These are phyloP conservation scores for Drosophila setosimentum DNA, from an alignment of 2,888 invertebrate genomes.

Conservation along the genomic window DNA sequence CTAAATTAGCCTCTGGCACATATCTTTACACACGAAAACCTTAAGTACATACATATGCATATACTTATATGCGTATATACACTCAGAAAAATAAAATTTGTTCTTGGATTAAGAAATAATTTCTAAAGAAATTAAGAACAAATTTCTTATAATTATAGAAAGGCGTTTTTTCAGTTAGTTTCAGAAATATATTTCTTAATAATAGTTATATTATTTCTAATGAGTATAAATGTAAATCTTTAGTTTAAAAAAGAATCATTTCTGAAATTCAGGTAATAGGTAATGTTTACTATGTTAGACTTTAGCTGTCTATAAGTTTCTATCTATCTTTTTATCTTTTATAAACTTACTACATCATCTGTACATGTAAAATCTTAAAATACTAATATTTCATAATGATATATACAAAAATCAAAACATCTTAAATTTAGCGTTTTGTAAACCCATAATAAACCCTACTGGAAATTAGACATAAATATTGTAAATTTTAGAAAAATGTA, in stretches of 20 bases:
- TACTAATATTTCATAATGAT: background rate
- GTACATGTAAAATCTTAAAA: background rate
- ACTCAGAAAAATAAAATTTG: background rate
- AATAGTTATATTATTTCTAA: background rate
- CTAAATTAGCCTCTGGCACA: constrained; percentile 32
- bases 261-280: background rate
- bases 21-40: constrained; percentile 17
- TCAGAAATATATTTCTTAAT: background rate
- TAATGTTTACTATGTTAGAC: background rate
- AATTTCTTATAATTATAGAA: background rate
- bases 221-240: background rate
- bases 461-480: background rate
- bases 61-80: background rate
- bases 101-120: no score
- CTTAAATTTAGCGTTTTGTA: background rate
- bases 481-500: background rate
- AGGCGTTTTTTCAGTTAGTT: background rate
- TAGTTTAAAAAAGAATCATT: background rate
- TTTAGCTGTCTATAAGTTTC: background rate
- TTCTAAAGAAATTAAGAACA: background rate
- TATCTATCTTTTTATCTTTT: background rate
- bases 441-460: background rate
- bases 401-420: background rate
- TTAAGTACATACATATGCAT: constrained; percentile 8
- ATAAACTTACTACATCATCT: background rate